phyloP scores from a whole-genome alignment of 30 jellyfish, hydroid and myxozoan species.

The Aurelia sp. region DNA sequence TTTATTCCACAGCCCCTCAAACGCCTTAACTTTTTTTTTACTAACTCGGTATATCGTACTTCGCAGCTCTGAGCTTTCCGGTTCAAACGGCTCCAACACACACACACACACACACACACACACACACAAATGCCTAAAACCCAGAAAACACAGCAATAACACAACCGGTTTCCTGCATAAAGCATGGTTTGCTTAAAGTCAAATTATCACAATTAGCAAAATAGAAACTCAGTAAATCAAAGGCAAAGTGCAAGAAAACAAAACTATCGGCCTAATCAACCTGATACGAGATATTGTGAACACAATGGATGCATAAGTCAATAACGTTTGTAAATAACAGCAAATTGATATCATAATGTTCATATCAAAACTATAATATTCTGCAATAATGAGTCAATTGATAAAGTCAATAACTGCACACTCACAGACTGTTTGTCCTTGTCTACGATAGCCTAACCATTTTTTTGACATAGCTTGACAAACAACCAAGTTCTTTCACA shows the following conservation, averaged over 20 bases:
- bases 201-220: constrained; percentile 26
- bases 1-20: constrained; percentile 18
- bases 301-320: not conserved
- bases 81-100: too few relatives aligned
- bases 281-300: not conserved
- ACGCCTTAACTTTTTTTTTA: too few relatives aligned
- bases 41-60: too few relatives aligned
- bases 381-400: too few relatives aligned
- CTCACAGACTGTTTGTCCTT: too few relatives aligned
- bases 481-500: too few relatives aligned
- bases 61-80: too few relatives aligned
- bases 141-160: constrained; percentile 35
- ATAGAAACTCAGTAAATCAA: not conserved
- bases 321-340: constrained; percentile 1
- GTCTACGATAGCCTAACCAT: too few relatives aligned
- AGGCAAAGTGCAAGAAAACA: not conserved
- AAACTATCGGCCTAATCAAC: constrained; percentile 22
- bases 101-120: constrained; percentile 11
- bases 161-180: constrained; percentile 13
- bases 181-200: constrained; percentile 34
- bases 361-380: too few relatives aligned
- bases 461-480: too few relatives aligned
- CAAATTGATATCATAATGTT: too few relatives aligned
- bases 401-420: too few relatives aligned
- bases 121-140: constrained; percentile 12